Percentiles rank a stretch among this genome's conserved stretches.
phyloP scores from a whole-genome alignment of 2,797 vertebrate genomes.

The Gallinago stenura region DNA sequence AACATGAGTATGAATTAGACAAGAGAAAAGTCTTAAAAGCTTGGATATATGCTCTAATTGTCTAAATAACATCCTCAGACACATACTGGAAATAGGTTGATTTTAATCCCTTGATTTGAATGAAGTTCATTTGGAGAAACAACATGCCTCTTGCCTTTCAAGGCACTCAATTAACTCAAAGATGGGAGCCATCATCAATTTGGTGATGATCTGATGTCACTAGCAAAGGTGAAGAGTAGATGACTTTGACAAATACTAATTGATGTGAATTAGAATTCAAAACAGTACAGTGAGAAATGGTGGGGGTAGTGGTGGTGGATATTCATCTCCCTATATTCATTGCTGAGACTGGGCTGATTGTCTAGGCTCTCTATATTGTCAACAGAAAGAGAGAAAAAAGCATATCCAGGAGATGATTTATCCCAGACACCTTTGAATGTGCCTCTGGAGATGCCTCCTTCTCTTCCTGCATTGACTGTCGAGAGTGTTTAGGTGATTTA shows the following conservation, averaged over 20 bases:
- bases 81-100: neutral
- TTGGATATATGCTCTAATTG: neutral
- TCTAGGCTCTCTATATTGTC: neutral
- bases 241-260: neutral
- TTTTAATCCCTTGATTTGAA: neutral
- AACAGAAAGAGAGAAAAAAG: neutral
- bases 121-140: neutral
- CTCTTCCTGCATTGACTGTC: neutral
- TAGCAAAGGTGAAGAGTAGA: neutral
- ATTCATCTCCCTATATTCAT: neutral
- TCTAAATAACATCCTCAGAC: neutral
- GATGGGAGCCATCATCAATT: neutral
- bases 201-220: neutral
- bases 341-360: neutral
- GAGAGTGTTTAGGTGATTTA: constrained; percentile 34
- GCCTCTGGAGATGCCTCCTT: neutral
- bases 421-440: neutral
- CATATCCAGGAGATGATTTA: constrained; percentile 3
- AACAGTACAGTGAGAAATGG: neutral
- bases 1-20: neutral
- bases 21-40: neutral
- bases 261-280: neutral
- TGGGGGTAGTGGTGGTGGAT: accelerated
- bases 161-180: neutral
- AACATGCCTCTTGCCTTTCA: neutral